phyloP scores from a whole-genome alignment of 2,888 invertebrate genomes.

The Aromia moschata region DNA sequence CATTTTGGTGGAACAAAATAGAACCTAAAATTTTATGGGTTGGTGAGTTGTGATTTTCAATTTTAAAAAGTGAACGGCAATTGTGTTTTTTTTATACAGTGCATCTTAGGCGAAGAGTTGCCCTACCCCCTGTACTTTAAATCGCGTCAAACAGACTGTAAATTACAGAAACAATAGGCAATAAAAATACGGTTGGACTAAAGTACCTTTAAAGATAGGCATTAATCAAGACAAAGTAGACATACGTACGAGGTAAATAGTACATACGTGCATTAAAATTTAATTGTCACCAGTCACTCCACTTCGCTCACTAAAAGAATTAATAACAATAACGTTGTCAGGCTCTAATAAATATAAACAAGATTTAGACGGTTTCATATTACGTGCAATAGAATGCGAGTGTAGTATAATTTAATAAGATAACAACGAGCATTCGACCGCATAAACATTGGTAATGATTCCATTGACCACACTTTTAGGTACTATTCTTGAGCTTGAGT shows the following conservation, averaged over 20 bases:
- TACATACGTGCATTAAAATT: too few species aligned
- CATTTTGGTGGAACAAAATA: not conserved
- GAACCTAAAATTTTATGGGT: not conserved
- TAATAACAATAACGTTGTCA: slow-evolving; percentile 33
- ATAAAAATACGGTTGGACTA: too few species aligned
- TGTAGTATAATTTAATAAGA: slow-evolving; percentile 49
- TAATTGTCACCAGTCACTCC: too few species aligned
- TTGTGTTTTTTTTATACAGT: too few species aligned
- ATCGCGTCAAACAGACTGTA: too few species aligned
- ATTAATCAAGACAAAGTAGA: too few species aligned
- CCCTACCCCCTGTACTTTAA: too few species aligned
- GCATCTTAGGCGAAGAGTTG: too few species aligned
- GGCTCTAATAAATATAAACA: slow-evolving; percentile 43
- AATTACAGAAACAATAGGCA: too few species aligned
- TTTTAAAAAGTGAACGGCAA: not conserved
- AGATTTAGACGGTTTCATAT: slow-evolving; percentile 45
- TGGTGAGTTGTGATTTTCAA: not conserved
- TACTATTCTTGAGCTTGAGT: slow-evolving; percentile 22
- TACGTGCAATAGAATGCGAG: slow-evolving; percentile 43
- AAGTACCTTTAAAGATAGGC: too few species aligned
- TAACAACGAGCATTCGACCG: slow-evolving; percentile 43
- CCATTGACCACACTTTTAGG: slow-evolving; percentile 35
- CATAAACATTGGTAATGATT: slow-evolving; percentile 41
- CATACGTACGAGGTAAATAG: too few species aligned
- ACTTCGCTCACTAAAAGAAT: slow-evolving; percentile 18